A percentile compares a stretch with the other conserved stretches of the same genome.
Evolutionary conservation across 1,140 invertebrate genomes (phyloP).

Genomic region (Drosophila arizonae): DNA sequence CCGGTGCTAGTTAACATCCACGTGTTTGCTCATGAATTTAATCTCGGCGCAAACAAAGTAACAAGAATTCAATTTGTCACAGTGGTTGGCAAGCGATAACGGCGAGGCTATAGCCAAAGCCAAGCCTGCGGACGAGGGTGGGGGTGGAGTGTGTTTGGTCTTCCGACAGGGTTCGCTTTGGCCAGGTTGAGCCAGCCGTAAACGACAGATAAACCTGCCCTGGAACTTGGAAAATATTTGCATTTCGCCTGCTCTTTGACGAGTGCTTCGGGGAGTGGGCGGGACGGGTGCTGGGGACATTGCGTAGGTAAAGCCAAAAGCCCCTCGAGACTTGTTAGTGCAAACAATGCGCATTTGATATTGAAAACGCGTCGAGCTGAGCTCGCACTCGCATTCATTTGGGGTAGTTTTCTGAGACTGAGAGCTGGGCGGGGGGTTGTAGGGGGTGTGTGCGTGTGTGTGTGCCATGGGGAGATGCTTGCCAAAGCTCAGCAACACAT

Average conservation of each 20-base stretch:
- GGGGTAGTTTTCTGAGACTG: constrained; percentile 57
- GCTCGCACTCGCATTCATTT: constrained; percentile 11
- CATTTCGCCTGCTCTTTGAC: constrained; percentile 54
- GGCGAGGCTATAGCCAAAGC: constrained; percentile 11
- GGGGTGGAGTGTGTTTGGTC: neutral
- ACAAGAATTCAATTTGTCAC: constrained; percentile 81
- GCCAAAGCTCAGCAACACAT: constrained; percentile 61
- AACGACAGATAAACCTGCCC: constrained; percentile 43
- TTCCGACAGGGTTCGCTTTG: too few relatives aligned
- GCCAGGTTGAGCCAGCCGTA: neutral
- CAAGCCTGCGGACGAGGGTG: neutral
- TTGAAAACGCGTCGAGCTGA: constrained; percentile 53
- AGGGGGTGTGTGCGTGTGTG: neutral
- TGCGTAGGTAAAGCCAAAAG: constrained; percentile 59
- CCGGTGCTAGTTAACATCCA: constrained; percentile 62
- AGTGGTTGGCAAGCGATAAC: constrained; percentile 59
- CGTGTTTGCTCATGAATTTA: constrained; percentile 71
- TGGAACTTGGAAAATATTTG: constrained; percentile 61
- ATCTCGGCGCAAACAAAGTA: constrained; percentile 78
- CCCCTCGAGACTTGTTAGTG: constrained; percentile 77
- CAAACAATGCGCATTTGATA: constrained; percentile 80
- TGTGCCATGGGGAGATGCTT: neutral
- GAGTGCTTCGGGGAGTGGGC: constrained; percentile 7
- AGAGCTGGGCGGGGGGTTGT: neutral
- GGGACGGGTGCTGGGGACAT: constrained; percentile 23